These are phyloP conservation scores for Lytechinus pictus DNA, from an alignment of 35 echinoderm and acorn worm genomes.

Conservation along the genomic window DNA sequence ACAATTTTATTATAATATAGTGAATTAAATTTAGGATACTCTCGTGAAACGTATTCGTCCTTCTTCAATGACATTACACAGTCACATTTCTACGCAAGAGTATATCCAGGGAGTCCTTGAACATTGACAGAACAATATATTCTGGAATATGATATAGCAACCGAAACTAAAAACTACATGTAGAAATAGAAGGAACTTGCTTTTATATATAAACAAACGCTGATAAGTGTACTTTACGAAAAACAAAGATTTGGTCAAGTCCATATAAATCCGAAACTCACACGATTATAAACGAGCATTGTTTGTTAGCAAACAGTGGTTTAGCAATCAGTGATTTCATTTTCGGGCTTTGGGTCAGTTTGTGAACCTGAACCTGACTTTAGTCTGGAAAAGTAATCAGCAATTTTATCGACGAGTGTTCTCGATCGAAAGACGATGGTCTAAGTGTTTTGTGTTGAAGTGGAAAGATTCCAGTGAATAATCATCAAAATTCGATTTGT, in stretches of 20 bases:
- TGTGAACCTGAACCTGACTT: background rate
- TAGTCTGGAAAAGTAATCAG: background rate
- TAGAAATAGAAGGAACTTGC: background rate
- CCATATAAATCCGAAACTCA: background rate
- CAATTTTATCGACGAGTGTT: background rate
- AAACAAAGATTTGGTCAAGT: background rate
- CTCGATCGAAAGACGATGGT: background rate
- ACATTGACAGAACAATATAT: background rate
- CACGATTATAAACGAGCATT: background rate
- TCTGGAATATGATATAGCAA: background rate
- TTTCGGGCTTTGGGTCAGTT: background rate
- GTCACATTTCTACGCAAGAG: too few relatives aligned
- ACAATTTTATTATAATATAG: too few relatives aligned
- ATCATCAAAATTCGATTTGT: too few relatives aligned
- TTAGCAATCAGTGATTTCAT: background rate
- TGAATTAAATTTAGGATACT: too few relatives aligned
- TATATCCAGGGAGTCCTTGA: background rate
- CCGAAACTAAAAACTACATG: background rate
- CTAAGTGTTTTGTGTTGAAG: background rate
- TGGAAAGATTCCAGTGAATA: background rate
- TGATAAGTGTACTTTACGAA: background rate
- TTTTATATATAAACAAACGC: background rate
- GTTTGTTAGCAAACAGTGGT: conserved; percentile 10
- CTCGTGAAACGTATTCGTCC: too few relatives aligned
- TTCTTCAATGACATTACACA: background rate